phyloP scores from a whole-genome alignment of 2,888 invertebrate genomes.

The Epirrhoe tristata region DNA sequence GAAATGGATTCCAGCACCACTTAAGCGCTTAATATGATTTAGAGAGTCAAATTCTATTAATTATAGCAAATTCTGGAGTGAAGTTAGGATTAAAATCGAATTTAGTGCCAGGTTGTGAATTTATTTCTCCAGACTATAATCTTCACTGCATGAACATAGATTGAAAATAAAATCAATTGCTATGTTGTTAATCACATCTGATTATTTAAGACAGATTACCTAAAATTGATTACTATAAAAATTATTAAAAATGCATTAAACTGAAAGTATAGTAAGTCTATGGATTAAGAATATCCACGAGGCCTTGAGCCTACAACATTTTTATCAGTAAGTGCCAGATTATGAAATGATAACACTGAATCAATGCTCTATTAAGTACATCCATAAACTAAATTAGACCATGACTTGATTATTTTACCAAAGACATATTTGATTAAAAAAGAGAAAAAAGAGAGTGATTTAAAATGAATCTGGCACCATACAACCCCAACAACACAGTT shows the following conservation, averaged over 20 bases:
- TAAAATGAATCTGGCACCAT: conserved; percentile 28
- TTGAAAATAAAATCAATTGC: neutral
- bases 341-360: conserved; percentile 14
- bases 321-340: conserved; percentile 22
- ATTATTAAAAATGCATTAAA: conserved; percentile 18
- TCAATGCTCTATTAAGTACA: conserved; percentile 14
- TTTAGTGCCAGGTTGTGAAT: neutral
- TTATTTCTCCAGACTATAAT: neutral
- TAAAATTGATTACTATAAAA: conserved; percentile 12
- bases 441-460: too few relatives aligned
- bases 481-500: conserved; percentile 22
- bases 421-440: conserved; percentile 1
- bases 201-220: neutral
- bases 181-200: neutral
- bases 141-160: neutral
- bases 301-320: conserved; percentile 12
- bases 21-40: neutral
- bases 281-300: conserved; percentile 5
- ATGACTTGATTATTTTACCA: neutral
- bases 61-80: neutral
- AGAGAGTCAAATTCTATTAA: neutral
- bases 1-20: too few relatives aligned
- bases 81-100: neutral
- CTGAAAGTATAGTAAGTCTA: neutral
- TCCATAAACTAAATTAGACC: conserved; percentile 1